Conservation (phyloP, 1,140 invertebrate genomes). For the Papilio polyxenes region DNA sequence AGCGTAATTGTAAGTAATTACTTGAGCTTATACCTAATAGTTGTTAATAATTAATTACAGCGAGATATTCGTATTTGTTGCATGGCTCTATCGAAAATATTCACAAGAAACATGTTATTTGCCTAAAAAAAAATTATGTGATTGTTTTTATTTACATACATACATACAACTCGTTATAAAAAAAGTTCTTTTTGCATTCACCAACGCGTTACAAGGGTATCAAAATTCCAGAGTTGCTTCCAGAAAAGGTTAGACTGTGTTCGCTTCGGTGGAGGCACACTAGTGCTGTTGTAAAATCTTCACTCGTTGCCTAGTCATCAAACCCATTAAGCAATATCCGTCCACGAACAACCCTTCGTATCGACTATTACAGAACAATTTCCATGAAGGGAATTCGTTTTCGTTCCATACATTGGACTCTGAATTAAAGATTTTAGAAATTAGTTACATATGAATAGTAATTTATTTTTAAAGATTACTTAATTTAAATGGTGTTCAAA, state of each 20-base stretch:
- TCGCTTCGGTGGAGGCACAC: neutral
- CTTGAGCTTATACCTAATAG: neutral
- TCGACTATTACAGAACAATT: constrained; percentile 47
- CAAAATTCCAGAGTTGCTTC: neutral
- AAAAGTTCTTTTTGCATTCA: neutral
- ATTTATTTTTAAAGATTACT: no score
- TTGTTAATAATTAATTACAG: no score
- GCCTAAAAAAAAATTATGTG: no score
- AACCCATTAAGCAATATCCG: constrained; percentile 45
- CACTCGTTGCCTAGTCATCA: constrained; percentile 21
- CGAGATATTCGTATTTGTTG: no score
- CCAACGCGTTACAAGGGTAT: neutral
- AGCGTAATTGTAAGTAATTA: constrained; percentile 5
- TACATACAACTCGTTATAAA: no score
- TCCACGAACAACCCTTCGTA: constrained; percentile 42
- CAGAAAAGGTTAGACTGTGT: neutral
- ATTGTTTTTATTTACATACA: no score
- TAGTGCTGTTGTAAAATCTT: constrained; percentile 24
- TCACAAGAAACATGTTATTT: no score
- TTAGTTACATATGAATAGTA: neutral
- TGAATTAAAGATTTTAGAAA: neutral
- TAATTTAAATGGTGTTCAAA: no score
- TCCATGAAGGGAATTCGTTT: constrained; percentile 33
- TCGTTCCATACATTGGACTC: neutral
- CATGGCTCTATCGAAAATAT: no score